Percentiles rank a stretch among this genome's conserved stretches.
Evolutionary conservation across 2,113 vertebrate genomes (phyloP).

Genomic region (Verasper variegatus): DNA sequence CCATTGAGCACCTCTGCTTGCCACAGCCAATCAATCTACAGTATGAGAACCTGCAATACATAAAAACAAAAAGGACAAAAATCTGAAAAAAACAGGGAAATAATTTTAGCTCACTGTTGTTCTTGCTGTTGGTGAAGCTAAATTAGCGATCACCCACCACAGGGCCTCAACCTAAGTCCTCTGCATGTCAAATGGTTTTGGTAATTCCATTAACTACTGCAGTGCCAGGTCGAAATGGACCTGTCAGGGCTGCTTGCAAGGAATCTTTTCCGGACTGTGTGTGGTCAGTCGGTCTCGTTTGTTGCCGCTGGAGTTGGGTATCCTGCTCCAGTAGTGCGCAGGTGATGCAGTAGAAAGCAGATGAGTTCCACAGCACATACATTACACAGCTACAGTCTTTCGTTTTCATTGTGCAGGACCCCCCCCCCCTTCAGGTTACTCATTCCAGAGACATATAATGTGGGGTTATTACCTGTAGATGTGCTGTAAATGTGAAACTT

Average conservation of each 20-base stretch:
- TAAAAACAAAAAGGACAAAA: background rate
- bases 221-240: background rate
- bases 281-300: no score
- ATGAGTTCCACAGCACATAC: background rate
- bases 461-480: slow-evolving; percentile 27
- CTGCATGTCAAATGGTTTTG: background rate
- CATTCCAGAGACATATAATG: slow-evolving; percentile 5
- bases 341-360: background rate
- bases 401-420: no score
- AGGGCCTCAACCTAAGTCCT: background rate
- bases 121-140: background rate
- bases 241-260: background rate
- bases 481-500: slow-evolving; percentile 30
- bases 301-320: no score
- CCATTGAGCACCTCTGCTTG: slow-evolving; percentile 7
- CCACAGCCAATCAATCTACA: slow-evolving; percentile 28
- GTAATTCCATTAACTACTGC: background rate
- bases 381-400: background rate
- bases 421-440: background rate
- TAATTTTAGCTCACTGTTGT: background rate
- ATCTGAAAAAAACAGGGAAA: background rate
- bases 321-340: background rate
- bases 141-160: background rate
- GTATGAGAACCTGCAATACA: background rate
- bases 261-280: background rate